Conservation (phyloP, 2,888 invertebrate genomes). For the Dynastes grantii region DNA sequence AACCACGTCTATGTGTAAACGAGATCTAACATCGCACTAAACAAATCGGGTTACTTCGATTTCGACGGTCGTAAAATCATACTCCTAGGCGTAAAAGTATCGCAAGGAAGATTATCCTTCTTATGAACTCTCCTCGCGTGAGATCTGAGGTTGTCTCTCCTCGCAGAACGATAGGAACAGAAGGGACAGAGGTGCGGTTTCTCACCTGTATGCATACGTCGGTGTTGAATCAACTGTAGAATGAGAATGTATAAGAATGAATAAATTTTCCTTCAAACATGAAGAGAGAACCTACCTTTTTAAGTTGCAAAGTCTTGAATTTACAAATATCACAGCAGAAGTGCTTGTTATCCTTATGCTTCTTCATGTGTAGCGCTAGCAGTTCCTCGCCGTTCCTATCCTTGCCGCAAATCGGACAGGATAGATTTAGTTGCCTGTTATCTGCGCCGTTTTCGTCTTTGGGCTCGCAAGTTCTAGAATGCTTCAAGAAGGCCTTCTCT, state of each 20-base stretch:
- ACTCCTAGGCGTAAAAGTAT: constrained; percentile 74
- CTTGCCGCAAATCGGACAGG: constrained; percentile 74
- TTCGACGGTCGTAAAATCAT: constrained; percentile 68
- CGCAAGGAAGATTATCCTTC: constrained; percentile 73
- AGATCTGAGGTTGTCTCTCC: constrained; percentile 74
- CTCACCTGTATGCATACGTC: constrained; percentile 75
- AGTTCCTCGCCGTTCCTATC: constrained; percentile 71
- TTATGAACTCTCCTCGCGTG: constrained; percentile 75
- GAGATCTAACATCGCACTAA: neutral
- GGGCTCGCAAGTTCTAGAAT: constrained; percentile 69
- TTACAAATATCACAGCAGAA: constrained; percentile 65
- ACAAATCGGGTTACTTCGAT: constrained; percentile 37
- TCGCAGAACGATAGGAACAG: constrained; percentile 74
- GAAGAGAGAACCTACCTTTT: constrained; percentile 68
- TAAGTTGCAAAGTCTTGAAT: constrained; percentile 74
- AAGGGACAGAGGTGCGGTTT: constrained; percentile 74
- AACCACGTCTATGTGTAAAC: constrained; percentile 3
- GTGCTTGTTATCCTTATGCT: constrained; percentile 58
- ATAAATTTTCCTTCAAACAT: neutral
- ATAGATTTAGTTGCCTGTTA: constrained; percentile 60
- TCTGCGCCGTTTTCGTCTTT: constrained; percentile 61
- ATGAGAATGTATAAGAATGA: neutral
- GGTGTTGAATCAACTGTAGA: constrained; percentile 72
- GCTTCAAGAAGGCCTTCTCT: constrained; percentile 73
- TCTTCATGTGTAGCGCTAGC: constrained; percentile 56